phyloP scores from a whole-genome alignment of 2,113 vertebrate genomes.

The Gallinago paraguaiae region DNA sequence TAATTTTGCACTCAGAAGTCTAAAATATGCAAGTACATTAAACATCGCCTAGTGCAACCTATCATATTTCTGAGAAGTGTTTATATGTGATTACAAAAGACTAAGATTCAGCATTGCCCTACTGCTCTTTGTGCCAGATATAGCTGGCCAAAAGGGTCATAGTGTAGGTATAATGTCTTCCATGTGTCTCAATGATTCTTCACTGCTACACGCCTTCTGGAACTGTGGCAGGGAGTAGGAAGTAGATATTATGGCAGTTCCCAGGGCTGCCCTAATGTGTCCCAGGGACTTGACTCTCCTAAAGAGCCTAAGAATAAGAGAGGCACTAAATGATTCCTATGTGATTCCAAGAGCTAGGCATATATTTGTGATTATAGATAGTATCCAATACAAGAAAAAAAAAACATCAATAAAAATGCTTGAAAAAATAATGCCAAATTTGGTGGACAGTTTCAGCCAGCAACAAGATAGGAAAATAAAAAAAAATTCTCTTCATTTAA shows the following conservation, averaged over 20 bases:
- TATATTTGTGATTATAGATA: not conserved
- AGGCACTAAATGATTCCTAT: not conserved
- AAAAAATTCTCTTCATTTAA: not conserved
- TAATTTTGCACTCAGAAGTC: conserved; percentile 33
- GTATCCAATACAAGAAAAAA: not conserved
- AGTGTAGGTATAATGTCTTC: conserved; percentile 17
- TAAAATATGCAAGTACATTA: conserved; percentile 54
- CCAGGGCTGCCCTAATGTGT: not conserved
- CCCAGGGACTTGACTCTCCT: not conserved
- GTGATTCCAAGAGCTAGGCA: not conserved
- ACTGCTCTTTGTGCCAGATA: conserved; percentile 1
- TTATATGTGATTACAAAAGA: not conserved
- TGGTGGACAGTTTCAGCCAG: not conserved
- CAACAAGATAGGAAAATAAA: not conserved
- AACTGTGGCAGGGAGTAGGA: not conserved
- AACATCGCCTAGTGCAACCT: not conserved
- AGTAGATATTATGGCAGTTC: not conserved
- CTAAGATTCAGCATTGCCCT: conserved; percentile 11
- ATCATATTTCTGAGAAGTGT: conserved; percentile 41
- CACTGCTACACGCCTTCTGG: not conserved
- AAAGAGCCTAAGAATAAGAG: not conserved
- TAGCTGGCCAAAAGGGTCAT: not conserved
- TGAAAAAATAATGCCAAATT: not conserved
- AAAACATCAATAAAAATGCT: not conserved
- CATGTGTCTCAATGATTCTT: conserved; percentile 1